Evolutionary conservation across 2,888 invertebrate species (phyloP).

Genomic region (Amphipoea lucens): DNA sequence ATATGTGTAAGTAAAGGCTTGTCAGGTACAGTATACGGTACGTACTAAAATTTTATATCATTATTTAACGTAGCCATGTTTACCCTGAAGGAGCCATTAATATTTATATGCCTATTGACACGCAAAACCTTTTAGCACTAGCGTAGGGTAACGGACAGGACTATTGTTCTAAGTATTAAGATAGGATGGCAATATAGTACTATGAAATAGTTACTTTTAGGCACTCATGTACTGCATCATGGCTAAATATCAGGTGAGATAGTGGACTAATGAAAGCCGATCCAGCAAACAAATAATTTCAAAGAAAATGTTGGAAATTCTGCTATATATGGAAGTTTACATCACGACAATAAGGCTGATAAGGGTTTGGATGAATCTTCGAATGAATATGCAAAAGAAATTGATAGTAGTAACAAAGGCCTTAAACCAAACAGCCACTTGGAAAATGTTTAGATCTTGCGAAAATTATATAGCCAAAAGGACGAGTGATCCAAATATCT

Average conservation of each 20-base stretch:
- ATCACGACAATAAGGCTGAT: background rate
- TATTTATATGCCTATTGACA: constrained; percentile 53
- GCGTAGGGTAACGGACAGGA: constrained; percentile 14
- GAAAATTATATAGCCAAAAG: background rate
- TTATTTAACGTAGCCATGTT: constrained; percentile 37
- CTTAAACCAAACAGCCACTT: background rate
- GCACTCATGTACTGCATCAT: background rate
- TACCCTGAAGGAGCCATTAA: constrained; percentile 38
- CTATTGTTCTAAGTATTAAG: constrained; percentile 19
- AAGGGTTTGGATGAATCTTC: background rate
- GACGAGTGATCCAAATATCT: constrained; percentile 5
- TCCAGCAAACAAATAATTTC: background rate
- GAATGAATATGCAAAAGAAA: background rate
- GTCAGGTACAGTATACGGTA: constrained; percentile 27
- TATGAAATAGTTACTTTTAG: background rate
- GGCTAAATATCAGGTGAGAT: background rate
- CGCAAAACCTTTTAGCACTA: constrained; percentile 53
- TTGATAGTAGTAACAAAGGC: background rate
- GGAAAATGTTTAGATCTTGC: background rate
- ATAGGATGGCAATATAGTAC: constrained; percentile 6
- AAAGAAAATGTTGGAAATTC: background rate
- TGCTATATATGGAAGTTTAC: background rate
- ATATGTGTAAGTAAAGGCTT: constrained; percentile 44
- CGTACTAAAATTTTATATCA: constrained; percentile 55
- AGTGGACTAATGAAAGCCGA: background rate